A percentile compares a stretch with the other conserved stretches of the same genome.
Conservation (phyloP, 37 sponge, comb jelly and placozoan genomes). For the Amphimedon queenslandica region DNA sequence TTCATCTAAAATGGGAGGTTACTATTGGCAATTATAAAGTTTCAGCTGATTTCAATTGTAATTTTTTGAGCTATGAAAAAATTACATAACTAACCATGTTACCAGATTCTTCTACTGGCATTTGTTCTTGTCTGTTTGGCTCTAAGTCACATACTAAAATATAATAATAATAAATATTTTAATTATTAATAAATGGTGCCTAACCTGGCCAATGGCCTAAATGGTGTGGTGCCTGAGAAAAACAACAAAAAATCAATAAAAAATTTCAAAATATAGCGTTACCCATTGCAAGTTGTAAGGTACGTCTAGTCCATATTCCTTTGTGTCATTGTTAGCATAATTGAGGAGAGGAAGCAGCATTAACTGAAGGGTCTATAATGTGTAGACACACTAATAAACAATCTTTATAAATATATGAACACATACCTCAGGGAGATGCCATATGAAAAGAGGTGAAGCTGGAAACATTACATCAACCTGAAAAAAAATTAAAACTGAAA, state of each 20-base stretch:
- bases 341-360: constrained; percentile 54
- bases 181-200: too few species aligned
- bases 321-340: constrained; percentile 72
- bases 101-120: constrained; percentile 80
- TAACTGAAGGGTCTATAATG: constrained; percentile 4
- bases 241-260: background rate
- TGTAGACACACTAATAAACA: background rate
- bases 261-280: too few species aligned
- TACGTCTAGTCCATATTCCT: constrained; percentile 44
- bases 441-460: constrained; percentile 62
- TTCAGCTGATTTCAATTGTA: too few species aligned
- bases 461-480: constrained; percentile 78
- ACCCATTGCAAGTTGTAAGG: constrained; percentile 57
- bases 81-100: constrained; percentile 68
- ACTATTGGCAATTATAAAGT: too few species aligned
- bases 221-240: constrained; percentile 62
- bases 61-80: too few species aligned
- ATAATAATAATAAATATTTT: too few species aligned
- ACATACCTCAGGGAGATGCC: constrained; percentile 9
- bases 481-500: background rate
- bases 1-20: too few species aligned
- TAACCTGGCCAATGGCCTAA: constrained; percentile 73
- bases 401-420: background rate
- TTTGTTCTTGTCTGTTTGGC: constrained; percentile 63
- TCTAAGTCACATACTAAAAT: constrained; percentile 57